These are phyloP conservation scores for Physocephala rufipes DNA, from an alignment of 2,888 invertebrate genomes.

Conservation along the genomic window DNA sequence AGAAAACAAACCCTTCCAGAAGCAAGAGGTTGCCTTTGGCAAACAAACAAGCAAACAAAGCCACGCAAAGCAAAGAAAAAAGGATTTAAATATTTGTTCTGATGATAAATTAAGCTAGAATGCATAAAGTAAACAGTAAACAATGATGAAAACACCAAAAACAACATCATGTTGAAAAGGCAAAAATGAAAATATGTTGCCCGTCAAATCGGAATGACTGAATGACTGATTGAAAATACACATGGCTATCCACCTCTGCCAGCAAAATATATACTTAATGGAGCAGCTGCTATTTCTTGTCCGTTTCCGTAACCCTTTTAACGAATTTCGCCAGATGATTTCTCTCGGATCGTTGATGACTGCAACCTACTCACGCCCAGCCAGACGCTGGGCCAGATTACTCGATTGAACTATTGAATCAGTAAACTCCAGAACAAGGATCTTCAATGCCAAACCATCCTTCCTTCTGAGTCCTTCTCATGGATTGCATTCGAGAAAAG, in stretches of 20 bases:
- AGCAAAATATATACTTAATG: not conserved
- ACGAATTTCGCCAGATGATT: no score
- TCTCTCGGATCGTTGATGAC: no score
- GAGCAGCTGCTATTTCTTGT: not conserved
- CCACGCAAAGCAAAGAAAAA: slow-evolving; percentile 47
- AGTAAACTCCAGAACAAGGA: no score
- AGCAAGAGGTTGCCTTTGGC: slow-evolving; percentile 31
- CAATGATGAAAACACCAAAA: no score
- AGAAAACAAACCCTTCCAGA: slow-evolving; percentile 35
- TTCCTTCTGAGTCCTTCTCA: no score
- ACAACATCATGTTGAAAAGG: slow-evolving; percentile 14
- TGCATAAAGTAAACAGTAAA: slow-evolving; percentile 26
- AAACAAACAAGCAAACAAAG: slow-evolving; percentile 29
- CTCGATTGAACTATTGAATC: no score
- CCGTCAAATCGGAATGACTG: slow-evolving; percentile 45
- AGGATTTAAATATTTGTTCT: slow-evolving; percentile 64
- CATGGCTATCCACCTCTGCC: not conserved
- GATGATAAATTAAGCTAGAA: slow-evolving; percentile 47
- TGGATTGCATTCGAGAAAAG: no score
- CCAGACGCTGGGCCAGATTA: no score
- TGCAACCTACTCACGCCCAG: no score
- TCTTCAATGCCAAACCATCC: no score
- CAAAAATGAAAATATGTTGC: slow-evolving; percentile 51
- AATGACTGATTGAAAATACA: slow-evolving; percentile 21
- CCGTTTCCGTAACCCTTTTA: no score